A percentile compares a stretch with the other conserved stretches of the same genome.
These are phyloP conservation scores for Abrostola tripartita DNA, from an alignment of 2,888 invertebrate genomes.

Conservation along the genomic window DNA sequence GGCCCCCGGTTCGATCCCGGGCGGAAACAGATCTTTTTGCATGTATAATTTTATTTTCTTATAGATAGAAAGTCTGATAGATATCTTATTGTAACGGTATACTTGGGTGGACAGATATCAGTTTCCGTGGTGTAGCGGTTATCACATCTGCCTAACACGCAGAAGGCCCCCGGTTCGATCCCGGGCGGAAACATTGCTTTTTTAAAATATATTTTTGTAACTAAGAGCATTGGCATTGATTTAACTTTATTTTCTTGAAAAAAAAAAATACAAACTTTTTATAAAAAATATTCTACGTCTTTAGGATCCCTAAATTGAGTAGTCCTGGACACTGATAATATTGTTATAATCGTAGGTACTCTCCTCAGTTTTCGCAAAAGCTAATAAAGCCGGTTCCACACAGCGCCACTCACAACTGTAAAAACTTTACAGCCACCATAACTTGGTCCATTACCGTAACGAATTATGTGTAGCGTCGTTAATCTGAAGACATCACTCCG, in stretches of 20 bases:
- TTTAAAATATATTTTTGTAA: neutral
- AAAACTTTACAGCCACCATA: conserved; percentile 78
- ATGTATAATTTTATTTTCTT: neutral
- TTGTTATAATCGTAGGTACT: neutral
- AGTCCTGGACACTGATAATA: neutral
- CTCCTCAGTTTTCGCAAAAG: no score
- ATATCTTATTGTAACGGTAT: neutral
- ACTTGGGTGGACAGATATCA: neutral
- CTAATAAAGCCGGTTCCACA: conserved; percentile 59
- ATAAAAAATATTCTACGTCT: no score
- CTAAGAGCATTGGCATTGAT: no score
- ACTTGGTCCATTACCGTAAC: conserved; percentile 81
- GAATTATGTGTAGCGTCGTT: conserved; percentile 80
- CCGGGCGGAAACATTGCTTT: conserved; percentile 92
- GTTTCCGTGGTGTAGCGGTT: conserved; percentile 96
- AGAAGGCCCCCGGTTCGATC: conserved; percentile 97
- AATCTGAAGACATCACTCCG: conserved; percentile 75
- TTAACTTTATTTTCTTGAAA: no score
- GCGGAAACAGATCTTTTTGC: conserved; percentile 90
- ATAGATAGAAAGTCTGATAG: neutral
- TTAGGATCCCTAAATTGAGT: no score
- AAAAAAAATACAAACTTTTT: no score
- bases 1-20: conserved; percentile 96
- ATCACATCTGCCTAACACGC: conserved; percentile 92
- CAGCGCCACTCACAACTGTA: conserved; percentile 62